phyloP scores from a whole-genome alignment of 2,113 vertebrate species.

The Neoarius graeffei region DNA sequence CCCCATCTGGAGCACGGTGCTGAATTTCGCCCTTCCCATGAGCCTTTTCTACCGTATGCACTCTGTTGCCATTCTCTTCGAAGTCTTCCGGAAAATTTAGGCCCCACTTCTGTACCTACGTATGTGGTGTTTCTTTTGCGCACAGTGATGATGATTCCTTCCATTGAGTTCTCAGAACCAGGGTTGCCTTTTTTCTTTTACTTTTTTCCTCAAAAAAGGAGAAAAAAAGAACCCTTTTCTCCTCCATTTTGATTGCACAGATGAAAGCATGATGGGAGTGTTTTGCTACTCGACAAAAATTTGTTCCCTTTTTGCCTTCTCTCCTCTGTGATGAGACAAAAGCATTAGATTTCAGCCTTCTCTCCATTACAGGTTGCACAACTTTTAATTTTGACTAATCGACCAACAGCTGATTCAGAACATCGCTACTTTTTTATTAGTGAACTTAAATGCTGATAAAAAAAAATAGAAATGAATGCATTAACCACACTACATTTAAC shows the following conservation, averaged over 20 bases:
- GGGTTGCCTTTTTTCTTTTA: background rate
- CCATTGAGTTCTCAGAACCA: constrained; percentile 23
- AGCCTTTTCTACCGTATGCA: constrained; percentile 98
- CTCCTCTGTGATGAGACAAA: background rate
- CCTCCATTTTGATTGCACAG: background rate
- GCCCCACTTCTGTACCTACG: background rate
- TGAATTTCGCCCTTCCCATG: constrained; percentile 94
- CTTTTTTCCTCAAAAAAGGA: background rate
- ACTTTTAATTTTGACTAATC: background rate
- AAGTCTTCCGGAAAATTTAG: constrained; percentile 89
- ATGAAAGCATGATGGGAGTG: background rate
- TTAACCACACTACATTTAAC: background rate
- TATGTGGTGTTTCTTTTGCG: background rate
- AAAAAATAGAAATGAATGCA: background rate
- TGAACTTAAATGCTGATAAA: background rate
- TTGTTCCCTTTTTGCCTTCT: background rate
- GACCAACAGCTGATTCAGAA: background rate
- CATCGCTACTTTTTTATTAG: background rate
- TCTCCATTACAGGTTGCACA: background rate
- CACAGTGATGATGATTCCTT: background rate
- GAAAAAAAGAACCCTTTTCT: background rate
- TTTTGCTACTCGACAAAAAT: background rate
- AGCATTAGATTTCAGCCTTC: background rate
- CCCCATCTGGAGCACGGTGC: constrained; percentile 90
- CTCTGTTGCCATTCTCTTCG: constrained; percentile 91